These are phyloP conservation scores for Drosophila antonietae DNA, from an alignment of 2,888 invertebrate species.

Conservation along the genomic window DNA sequence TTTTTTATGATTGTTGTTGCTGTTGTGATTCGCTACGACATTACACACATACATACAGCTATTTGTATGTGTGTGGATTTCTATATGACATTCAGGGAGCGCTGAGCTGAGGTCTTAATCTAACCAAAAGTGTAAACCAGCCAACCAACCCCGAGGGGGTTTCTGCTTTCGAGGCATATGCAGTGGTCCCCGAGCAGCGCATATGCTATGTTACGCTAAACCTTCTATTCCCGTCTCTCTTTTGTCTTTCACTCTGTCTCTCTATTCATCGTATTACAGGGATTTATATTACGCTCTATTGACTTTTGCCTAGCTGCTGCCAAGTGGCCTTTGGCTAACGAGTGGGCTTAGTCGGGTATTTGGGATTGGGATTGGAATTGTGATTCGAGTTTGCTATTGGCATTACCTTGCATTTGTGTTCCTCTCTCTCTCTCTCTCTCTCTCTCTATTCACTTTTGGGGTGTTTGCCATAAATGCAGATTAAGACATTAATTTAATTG, in stretches of 20 bases:
- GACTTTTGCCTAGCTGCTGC: slow-evolving; percentile 69
- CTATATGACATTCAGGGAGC: slow-evolving; percentile 36
- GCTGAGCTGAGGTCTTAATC: slow-evolving; percentile 82
- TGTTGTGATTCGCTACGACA: slow-evolving; percentile 81
- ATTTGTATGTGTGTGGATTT: not conserved
- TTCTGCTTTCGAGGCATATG: slow-evolving; percentile 61
- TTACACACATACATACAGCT: slow-evolving; percentile 34
- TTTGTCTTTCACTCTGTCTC: slow-evolving; percentile 6
- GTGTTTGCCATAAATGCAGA: slow-evolving; percentile 79
- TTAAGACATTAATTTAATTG: slow-evolving; percentile 82
- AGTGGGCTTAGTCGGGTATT: slow-evolving; percentile 65
- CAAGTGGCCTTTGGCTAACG: slow-evolving; percentile 72
- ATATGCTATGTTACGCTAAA: slow-evolving; percentile 39
- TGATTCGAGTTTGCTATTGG: slow-evolving; percentile 21
- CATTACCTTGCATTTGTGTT: slow-evolving; percentile 15
- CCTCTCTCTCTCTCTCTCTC: not conserved
- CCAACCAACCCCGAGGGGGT: slow-evolving; percentile 61
- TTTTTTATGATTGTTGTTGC: slow-evolving; percentile 72
- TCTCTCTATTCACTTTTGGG: slow-evolving; percentile 51
- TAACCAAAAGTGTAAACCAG: slow-evolving; percentile 82
- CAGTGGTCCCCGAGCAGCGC: slow-evolving; percentile 40
- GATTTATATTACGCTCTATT: slow-evolving; percentile 81
- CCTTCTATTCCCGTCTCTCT: slow-evolving; percentile 1
- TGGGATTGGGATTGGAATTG: slow-evolving; percentile 28
- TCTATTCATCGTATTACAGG: slow-evolving; percentile 60